Conservation (phyloP, 2,113 vertebrate species). For the Balaeniceps rex region DNA sequence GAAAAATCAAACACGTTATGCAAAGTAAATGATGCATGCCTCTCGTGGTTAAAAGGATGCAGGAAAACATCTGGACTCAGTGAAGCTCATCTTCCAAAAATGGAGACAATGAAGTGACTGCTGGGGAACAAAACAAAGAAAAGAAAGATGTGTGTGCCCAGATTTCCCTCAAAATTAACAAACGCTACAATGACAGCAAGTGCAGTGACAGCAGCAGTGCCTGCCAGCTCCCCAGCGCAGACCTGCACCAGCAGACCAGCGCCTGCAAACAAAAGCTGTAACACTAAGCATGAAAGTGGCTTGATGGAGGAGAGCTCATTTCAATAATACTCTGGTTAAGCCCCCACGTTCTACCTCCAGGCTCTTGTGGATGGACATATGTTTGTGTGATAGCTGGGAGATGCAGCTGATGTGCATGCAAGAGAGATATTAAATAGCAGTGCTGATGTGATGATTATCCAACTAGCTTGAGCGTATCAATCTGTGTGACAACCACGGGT, state of each 20-base stretch:
- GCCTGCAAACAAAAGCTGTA: not conserved
- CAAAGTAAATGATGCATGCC: conserved; percentile 1
- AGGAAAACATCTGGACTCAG: conserved; percentile 34
- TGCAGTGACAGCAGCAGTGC: not conserved
- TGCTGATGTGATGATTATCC: not conserved
- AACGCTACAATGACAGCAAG: not conserved
- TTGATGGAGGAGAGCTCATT: not conserved
- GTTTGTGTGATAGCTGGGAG: not conserved
- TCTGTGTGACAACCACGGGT: not conserved
- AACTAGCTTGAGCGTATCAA: not conserved
- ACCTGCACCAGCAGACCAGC: not conserved
- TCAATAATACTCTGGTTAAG: not conserved
- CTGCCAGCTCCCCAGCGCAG: not conserved
- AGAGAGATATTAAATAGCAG: not conserved
- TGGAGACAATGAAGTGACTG: not conserved
- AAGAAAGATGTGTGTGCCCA: not conserved
- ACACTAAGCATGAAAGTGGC: not conserved
- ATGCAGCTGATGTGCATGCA: not conserved
- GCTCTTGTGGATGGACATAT: not conserved
- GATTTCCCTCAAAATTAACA: conserved; percentile 5
- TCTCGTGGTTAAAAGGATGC: not conserved
- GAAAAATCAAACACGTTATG: not conserved
- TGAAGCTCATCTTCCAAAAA: conserved; percentile 2
- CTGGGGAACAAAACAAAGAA: not conserved
- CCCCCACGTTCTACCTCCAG: not conserved